Percentiles rank a stretch among this genome's conserved stretches.
These are phyloP conservation scores for Coecobrya sp. DNA, from an alignment of 2,888 invertebrate genomes.

Conservation along the genomic window DNA sequence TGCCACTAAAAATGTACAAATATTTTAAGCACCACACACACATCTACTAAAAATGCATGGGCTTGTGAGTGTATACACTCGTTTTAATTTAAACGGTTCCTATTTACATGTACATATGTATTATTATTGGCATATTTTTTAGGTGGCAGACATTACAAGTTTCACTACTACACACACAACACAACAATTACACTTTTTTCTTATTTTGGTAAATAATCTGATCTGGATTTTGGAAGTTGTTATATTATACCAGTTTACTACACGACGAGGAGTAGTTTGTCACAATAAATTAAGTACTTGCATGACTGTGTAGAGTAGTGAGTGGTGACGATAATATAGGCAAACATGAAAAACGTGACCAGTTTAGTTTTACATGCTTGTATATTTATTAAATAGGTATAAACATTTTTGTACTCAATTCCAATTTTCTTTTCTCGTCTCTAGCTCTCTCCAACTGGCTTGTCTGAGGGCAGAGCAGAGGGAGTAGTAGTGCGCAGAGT, in stretches of 20 bases:
- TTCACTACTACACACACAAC: too few species aligned
- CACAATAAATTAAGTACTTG: slow-evolving; percentile 52
- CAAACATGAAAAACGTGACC: background rate
- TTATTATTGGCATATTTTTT: too few species aligned
- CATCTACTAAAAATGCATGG: too few species aligned
- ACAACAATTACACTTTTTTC: slow-evolving; percentile 61
- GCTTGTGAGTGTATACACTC: too few species aligned
- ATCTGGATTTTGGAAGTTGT: slow-evolving; percentile 33
- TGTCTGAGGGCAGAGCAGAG: too few species aligned
- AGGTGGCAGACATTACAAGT: too few species aligned
- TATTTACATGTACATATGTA: too few species aligned
- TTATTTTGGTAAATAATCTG: slow-evolving; percentile 51
- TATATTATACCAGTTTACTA: slow-evolving; percentile 65
- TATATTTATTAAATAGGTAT: background rate
- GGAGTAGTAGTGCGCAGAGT: background rate
- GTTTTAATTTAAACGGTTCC: too few species aligned
- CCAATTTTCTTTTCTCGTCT: background rate
- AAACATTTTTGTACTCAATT: background rate
- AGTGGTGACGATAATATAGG: background rate
- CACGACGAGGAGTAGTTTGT: slow-evolving; percentile 58
- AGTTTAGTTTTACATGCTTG: background rate
- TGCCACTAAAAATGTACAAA: too few species aligned
- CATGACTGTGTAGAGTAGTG: background rate
- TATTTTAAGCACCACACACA: too few species aligned
- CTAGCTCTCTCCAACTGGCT: background rate